Percentiles rank a stretch among this genome's conserved stretches.
Conservation (phyloP, 2,113 vertebrate species). For the Peromyscus maniculatus region DNA sequence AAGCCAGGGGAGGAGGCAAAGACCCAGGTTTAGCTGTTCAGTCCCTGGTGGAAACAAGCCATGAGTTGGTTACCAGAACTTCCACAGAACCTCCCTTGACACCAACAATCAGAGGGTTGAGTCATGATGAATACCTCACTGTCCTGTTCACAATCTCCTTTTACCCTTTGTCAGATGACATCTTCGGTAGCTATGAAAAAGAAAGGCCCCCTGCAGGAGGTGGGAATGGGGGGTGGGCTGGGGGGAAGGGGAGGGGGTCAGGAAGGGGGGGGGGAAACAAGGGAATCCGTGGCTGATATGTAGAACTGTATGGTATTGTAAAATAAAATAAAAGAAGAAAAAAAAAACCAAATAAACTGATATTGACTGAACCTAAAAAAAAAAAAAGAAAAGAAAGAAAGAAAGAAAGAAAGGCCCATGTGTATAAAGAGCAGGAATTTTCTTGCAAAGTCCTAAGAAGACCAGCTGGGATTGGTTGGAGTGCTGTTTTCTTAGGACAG, state of each 20-base stretch:
- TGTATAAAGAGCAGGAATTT: neutral
- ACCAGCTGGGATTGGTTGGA: neutral
- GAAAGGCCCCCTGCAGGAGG: neutral
- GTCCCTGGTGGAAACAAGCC: slow-evolving; percentile 3
- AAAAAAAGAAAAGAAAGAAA: no score
- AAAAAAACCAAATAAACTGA: no score
- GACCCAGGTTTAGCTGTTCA: neutral
- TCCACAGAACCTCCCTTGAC: slow-evolving; percentile 10
- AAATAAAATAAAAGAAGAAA: no score
- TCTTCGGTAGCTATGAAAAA: neutral
- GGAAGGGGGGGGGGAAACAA: no score
- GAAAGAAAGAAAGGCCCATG: neutral
- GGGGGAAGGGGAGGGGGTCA: no score
- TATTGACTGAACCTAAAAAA: no score
- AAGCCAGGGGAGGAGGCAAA: neutral
- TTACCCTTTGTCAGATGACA: neutral
- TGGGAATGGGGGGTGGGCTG: no score
- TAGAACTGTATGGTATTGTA: no score
- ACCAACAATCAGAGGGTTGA: slow-evolving; percentile 1
- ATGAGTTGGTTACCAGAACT: neutral
- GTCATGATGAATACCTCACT: slow-evolving; percentile 6
- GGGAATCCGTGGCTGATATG: no score
- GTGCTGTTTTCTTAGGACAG: neutral
- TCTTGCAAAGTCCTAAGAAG: neutral
- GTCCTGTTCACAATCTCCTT: neutral